Conservation (phyloP, 2,888 invertebrate genomes). For the Oligia fasciuncula region DNA sequence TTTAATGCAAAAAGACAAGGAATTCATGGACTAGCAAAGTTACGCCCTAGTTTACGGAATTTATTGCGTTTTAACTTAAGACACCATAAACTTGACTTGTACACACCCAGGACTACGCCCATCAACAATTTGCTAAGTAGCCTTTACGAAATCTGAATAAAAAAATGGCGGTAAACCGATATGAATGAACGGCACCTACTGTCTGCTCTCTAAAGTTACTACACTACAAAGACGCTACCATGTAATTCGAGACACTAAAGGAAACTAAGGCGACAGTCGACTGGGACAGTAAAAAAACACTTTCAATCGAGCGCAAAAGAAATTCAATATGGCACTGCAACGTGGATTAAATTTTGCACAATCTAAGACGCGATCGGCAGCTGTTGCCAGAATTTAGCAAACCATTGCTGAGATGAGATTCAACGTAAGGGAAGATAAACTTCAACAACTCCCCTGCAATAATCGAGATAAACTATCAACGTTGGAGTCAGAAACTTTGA, state of each 20-base stretch:
- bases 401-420: slow-evolving; percentile 81
- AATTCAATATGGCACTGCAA: slow-evolving; percentile 87
- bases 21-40: slow-evolving; percentile 56
- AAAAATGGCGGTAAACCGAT: slow-evolving; percentile 80
- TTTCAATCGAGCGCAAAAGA: slow-evolving; percentile 87
- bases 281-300: slow-evolving; percentile 84
- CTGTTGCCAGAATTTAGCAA: slow-evolving; percentile 84
- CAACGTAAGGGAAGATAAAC: slow-evolving; percentile 73
- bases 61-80: slow-evolving; percentile 69
- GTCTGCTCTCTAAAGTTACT: slow-evolving; percentile 79
- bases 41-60: slow-evolving; percentile 62
- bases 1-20: slow-evolving; percentile 53
- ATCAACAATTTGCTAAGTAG: slow-evolving; percentile 76
- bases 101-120: slow-evolving; percentile 82
- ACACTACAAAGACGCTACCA: slow-evolving; percentile 86
- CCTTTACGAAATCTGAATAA: slow-evolving; percentile 64
- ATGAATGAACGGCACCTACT: slow-evolving; percentile 79
- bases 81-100: slow-evolving; percentile 77
- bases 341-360: slow-evolving; percentile 88
- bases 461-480: slow-evolving; percentile 68
- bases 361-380: slow-evolving; percentile 85
- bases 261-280: slow-evolving; percentile 87
- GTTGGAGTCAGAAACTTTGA: slow-evolving; percentile 38
- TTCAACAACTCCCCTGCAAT: slow-evolving; percentile 70
- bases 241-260: slow-evolving; percentile 86